These are phyloP conservation scores for Coluber constrictor DNA, from an alignment of 2,797 vertebrate species.

Conservation along the genomic window DNA sequence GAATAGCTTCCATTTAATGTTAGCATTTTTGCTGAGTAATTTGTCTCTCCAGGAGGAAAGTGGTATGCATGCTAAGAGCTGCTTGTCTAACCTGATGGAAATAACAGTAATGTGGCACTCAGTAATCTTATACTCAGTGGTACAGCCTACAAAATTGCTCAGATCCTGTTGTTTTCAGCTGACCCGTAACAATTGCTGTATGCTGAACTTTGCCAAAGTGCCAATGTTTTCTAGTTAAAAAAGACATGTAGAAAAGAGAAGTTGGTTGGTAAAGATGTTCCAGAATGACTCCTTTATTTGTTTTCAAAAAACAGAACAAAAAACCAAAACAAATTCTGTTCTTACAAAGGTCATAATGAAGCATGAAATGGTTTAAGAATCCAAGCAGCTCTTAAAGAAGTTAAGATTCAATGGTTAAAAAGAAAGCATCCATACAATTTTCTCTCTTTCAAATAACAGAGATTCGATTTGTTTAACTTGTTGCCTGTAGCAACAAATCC, in stretches of 20 bases:
- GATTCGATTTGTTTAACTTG: not conserved
- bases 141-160: not conserved
- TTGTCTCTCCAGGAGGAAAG: not conserved
- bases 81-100: not conserved
- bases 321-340: not conserved
- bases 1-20: not conserved
- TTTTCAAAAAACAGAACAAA: not conserved
- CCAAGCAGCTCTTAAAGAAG: not conserved
- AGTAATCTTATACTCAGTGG: not conserved
- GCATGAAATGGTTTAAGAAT: conserved; percentile 2
- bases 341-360: not conserved
- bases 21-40: not conserved
- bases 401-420: not conserved
- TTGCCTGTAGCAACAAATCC: not conserved
- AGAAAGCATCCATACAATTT: not conserved
- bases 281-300: not conserved
- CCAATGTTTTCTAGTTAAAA: not conserved
- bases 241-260: not conserved
- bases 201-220: not conserved
- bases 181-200: not conserved
- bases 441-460: conserved; percentile 11
- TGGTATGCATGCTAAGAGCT: not conserved
- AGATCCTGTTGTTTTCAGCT: not conserved
- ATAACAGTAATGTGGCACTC: not conserved
- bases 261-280: not conserved